Base-by-base conservation (phyloP, 2,113 vertebrate genomes). In the Tachuris rubrigastra region DNA sequence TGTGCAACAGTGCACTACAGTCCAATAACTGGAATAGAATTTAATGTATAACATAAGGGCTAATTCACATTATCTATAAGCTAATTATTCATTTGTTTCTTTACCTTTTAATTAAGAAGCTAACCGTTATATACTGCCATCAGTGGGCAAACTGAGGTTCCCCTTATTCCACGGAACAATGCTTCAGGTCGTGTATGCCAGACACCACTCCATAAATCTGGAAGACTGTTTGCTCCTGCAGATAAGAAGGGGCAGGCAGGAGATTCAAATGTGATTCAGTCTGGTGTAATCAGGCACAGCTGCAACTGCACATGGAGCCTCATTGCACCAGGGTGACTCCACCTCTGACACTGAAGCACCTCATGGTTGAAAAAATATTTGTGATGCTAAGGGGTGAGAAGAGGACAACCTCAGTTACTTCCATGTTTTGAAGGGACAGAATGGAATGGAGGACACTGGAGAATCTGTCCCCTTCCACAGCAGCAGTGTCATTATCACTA, bases 41-140 rank as follows among this genome's bases (percentile, higher is more conserved):
- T 90, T 92, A 80, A 78, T 53, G 49, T 73, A 47, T 53, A 95
- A 82, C 67, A 39, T n/a, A 62, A 84, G 52, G 88, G 47, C 88
- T 94, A 93, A 93, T 85, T 92, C 86, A 14, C 80, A 92, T 97
- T 95, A 91, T 95, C 93, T 93, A 16, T 37, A 67, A 15, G 67
- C 67, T 94, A 94, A 96, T 92, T 96, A 90, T 69, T 95, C 19
- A 92, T 87, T 96, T 94, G 83, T 94, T 97, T 94, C 87, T 87
- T 93, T 58, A 71, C 14, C 25, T 6, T 84, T 91, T 94, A 75
- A 94, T 96, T 92, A 17, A 33, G 81, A 39, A 58, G 60, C 49
- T 85, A 35, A 59, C 37, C 58, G 58, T 31, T 47, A 5, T 0
- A n/a, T 8, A 5, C 27, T 39, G 76, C 80, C 59, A n/a, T 58